Evolutionary conservation across 1,140 invertebrate genomes (phyloP).

Genomic region (Radopholus similis): DNA sequence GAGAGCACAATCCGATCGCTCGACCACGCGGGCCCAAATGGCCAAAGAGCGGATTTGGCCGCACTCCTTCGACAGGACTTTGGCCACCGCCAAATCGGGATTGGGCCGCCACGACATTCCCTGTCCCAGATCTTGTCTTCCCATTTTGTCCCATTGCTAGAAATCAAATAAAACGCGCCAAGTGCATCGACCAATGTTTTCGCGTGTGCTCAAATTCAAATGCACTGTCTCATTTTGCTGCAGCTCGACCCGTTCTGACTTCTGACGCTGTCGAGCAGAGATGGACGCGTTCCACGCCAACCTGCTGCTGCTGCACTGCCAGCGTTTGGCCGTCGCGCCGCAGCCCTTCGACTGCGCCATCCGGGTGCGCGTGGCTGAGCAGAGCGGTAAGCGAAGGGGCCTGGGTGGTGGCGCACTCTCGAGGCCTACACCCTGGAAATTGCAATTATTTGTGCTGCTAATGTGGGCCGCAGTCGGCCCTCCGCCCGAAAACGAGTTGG

Average conservation of each 20-base stretch:
- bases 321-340: background rate
- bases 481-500: background rate
- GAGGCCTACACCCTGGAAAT: background rate
- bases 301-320: slow-evolving; percentile 10
- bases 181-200: no score
- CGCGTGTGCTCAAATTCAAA: no score
- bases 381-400: background rate
- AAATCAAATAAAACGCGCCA: background rate
- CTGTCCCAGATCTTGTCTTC: background rate
- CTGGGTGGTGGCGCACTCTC: background rate
- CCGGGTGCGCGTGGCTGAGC: background rate
- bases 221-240: background rate
- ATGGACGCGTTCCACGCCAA: slow-evolving; percentile 17
- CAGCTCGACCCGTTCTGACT: background rate
- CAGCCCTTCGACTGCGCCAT: slow-evolving; percentile 17
- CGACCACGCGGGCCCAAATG: no score
- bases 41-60: background rate
- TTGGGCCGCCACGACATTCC: background rate
- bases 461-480: no score
- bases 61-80: background rate
- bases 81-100: background rate
- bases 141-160: background rate
- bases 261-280: background rate
- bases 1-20: no score
- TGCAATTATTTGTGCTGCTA: background rate